These are phyloP conservation scores for Hyles lineata DNA, from an alignment of 2,888 invertebrate genomes.

Conservation along the genomic window DNA sequence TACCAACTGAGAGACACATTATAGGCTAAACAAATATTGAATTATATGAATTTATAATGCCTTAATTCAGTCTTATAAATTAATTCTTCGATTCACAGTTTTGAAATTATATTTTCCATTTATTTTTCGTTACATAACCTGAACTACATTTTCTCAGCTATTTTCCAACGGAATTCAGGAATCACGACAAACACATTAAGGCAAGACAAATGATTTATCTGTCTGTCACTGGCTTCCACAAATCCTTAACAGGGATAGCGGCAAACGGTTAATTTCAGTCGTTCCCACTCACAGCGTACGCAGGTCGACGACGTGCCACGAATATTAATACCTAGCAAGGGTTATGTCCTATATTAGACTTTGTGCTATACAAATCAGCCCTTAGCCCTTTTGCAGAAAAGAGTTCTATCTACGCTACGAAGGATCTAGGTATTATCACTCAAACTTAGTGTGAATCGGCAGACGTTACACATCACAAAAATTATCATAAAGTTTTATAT, in stretches of 20 bases:
- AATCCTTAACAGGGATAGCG: constrained; percentile 31
- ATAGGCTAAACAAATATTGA: too few relatives aligned
- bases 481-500: too few relatives aligned
- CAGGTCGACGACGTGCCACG: constrained; percentile 40
- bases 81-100: too few relatives aligned
- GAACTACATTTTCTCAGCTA: not conserved
- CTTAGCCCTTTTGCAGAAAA: too few relatives aligned
- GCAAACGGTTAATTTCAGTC: constrained; percentile 39
- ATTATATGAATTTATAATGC: too few relatives aligned
- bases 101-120: too few relatives aligned
- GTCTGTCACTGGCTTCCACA: constrained; percentile 30
- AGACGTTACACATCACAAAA: too few relatives aligned
- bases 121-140: not conserved
- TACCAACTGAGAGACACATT: too few relatives aligned
- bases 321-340: constrained; percentile 42
- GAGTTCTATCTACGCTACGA: too few relatives aligned
- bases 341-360: not conserved
- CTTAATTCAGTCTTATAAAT: too few relatives aligned
- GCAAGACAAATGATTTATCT: constrained; percentile 30
- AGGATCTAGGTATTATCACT: too few relatives aligned
- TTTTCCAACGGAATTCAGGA: constrained; percentile 4
- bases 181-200: constrained; percentile 25
- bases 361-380: not conserved
- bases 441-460: too few relatives aligned
- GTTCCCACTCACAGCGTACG: constrained; percentile 37